phyloP scores from a whole-genome alignment of 1,140 invertebrate genomes.

The Drosophila leontia region DNA sequence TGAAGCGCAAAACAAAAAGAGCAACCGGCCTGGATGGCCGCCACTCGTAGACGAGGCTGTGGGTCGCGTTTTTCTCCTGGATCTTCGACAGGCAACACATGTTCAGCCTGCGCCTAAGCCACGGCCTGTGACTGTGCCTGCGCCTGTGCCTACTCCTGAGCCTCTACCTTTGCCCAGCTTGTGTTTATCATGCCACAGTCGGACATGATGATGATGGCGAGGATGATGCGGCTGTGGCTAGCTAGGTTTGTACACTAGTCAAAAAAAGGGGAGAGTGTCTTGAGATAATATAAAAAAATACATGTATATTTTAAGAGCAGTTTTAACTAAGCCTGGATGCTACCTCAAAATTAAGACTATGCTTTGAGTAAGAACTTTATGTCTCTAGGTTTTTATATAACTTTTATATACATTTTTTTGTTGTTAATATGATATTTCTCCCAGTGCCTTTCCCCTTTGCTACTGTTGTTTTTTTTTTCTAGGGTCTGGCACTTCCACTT shows the following conservation, averaged over 20 bases:
- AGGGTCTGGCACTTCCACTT: conserved; percentile 42
- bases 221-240: conserved; percentile 33
- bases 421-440: conserved; percentile 6
- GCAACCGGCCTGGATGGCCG: conserved; percentile 2
- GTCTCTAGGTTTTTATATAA: no score
- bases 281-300: neutral
- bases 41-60: conserved; percentile 37
- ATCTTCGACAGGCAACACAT: conserved; percentile 72
- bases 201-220: conserved; percentile 54
- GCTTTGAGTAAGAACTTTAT: no score
- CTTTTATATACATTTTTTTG: no score
- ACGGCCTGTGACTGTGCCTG: neutral
- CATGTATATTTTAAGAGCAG: neutral
- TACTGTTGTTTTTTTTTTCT: conserved; percentile 42
- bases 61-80: conserved; percentile 35
- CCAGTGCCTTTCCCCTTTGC: conserved; percentile 20
- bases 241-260: neutral
- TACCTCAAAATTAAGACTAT: neutral
- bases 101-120: conserved; percentile 61
- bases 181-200: conserved; percentile 71
- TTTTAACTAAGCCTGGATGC: neutral
- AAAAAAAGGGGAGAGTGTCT: neutral
- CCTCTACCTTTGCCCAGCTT: conserved; percentile 53
- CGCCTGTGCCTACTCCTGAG: neutral
- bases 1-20: conserved; percentile 37